These are phyloP conservation scores for Beaufortia kweichowensis DNA, from an alignment of 2,113 vertebrate genomes.

Conservation along the genomic window DNA sequence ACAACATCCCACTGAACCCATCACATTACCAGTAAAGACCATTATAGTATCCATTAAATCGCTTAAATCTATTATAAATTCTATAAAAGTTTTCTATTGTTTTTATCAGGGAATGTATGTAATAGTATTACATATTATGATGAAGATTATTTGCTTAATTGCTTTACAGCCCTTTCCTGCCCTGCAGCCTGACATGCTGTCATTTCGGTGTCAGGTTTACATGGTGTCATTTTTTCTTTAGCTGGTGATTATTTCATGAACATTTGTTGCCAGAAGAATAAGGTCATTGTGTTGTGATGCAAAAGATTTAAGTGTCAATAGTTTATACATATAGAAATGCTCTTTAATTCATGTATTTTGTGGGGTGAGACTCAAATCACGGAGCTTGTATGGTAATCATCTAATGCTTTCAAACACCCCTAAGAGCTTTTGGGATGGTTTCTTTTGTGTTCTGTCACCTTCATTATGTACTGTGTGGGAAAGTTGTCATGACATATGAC, in stretches of 20 bases:
- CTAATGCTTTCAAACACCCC: background rate
- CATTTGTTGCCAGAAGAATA: conserved; percentile 8
- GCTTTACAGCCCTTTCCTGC: background rate
- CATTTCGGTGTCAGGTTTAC: conserved; percentile 5
- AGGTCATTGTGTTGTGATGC: background rate
- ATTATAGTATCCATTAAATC: too few species aligned
- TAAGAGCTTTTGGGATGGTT: background rate
- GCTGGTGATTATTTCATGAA: background rate
- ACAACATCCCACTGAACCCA: too few species aligned
- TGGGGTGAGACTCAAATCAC: background rate
- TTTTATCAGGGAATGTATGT: too few species aligned
- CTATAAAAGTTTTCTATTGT: too few species aligned
- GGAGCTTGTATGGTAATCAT: background rate
- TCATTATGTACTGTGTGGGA: background rate
- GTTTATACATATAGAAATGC: too few species aligned
- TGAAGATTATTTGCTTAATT: background rate
- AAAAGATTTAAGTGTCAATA: background rate
- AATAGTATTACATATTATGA: background rate
- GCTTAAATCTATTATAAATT: too few species aligned
- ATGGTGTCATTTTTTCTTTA: conserved; percentile 6
- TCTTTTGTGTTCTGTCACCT: conserved; percentile 5
- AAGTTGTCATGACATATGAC: conserved; percentile 14
- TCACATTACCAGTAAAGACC: too few species aligned
- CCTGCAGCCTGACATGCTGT: conserved; percentile 25
- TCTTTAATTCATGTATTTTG: background rate